A percentile compares a stretch with the other conserved stretches of the same genome.
These are phyloP conservation scores for Syngnathus typhle DNA, from an alignment of 2,113 vertebrate species.

Conservation along the genomic window DNA sequence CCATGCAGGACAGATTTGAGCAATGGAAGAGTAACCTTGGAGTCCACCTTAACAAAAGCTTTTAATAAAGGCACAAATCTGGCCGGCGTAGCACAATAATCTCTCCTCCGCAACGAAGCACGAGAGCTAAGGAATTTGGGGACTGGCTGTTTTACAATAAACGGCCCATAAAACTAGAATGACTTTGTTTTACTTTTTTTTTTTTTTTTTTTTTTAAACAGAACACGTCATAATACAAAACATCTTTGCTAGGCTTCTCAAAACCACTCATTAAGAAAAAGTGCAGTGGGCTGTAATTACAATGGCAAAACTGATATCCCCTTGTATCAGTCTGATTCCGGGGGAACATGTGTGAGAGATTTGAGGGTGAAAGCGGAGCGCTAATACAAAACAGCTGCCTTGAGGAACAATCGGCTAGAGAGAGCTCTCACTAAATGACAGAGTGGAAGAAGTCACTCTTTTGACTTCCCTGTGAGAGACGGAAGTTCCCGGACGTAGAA, in stretches of 20 bases:
- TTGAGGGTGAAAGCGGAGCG: conserved; percentile 58
- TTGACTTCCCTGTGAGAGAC: conserved; percentile 31
- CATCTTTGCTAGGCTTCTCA: conserved; percentile 40
- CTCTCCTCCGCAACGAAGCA: conserved; percentile 30
- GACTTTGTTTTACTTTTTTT: too few relatives aligned
- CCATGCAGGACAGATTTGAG: conserved; percentile 33
- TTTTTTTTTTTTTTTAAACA: conserved; percentile 7
- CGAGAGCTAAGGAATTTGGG: not conserved
- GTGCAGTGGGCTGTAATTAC: conserved; percentile 64
- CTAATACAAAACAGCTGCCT: conserved; percentile 70
- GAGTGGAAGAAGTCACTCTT: conserved; percentile 58
- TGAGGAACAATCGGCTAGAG: not conserved
- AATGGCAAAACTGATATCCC: conserved; percentile 71
- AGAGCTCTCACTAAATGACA: conserved; percentile 56
- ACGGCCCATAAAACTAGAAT: conserved; percentile 24
- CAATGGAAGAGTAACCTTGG: conserved; percentile 27
- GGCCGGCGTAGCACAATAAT: conserved; percentile 12
- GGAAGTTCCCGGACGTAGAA: conserved; percentile 32
- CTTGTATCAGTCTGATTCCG: conserved; percentile 69
- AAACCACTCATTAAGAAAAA: conserved; percentile 62
- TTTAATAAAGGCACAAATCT: conserved; percentile 43
- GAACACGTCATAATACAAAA: conserved; percentile 36
- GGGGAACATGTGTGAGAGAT: conserved; percentile 72
- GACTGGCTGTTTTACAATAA: conserved; percentile 24
- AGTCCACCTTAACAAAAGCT: conserved; percentile 45